Base-by-base conservation (phyloP, 2,888 invertebrate genomes). In the Stegana nigrithorax region DNA sequence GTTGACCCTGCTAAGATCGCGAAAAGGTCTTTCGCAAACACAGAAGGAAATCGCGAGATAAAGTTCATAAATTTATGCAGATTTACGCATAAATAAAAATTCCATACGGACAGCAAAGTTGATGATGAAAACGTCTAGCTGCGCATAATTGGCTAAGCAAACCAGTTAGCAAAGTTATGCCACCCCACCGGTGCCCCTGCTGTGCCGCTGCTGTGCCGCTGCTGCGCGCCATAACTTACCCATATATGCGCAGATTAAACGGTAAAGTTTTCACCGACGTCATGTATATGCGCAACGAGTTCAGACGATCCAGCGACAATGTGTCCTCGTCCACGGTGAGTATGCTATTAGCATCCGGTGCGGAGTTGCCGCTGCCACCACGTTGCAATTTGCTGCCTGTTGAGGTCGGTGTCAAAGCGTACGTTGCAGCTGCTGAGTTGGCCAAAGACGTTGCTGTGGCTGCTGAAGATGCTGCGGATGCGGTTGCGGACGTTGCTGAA, bases 281-380 rank as follows among this genome's bases (percentile, higher is more conserved):
- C 81, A 84, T 85, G 70, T 85, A 85, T 65, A 85, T 84, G 69
- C 85, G 84, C 72, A 86, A 69, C 55, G 86, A 85, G 68, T 83
- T 84, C 47, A 86, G 77, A 61, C 84, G 82, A 72, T 85, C 83
- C 78, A 85, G 71, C n/a, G 85, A 84, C 69, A 84, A 75, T 19
- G 83, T 78, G 67, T 84, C 82, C 75, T 84, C 84, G 62, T 84
- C 84, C 60, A 83, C 73, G 39, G 83, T 81, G 63, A 82, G 68
- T 67, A 82, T 73, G 64, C 78, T 75, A 12, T 71, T 64, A 64
- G 68, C 67, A 57, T 68, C 73, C 59, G 61, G 69, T 59, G 63
- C 68, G 25, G 66, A 39, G 3, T 27, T 60, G 14, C 21, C 66
- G 23, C 45, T 62, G 10, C 26, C 62, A 5, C 65, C 64, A 14